Conservation (phyloP, 2,888 invertebrate genomes). For the Limnephilus lunatus region DNA sequence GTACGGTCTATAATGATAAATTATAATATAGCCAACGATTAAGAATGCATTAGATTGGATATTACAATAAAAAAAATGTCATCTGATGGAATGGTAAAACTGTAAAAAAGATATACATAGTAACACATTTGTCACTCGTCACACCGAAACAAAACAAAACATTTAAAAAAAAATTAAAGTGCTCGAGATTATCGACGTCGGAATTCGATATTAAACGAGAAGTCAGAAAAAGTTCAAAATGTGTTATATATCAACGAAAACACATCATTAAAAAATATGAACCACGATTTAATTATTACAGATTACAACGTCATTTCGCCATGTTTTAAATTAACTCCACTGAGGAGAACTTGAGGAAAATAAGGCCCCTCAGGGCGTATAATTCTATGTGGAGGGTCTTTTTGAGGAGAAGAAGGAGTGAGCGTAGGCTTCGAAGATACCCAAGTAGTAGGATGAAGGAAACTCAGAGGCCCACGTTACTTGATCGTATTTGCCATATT, state of each 20-base stretch:
- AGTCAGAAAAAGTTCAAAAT: background rate
- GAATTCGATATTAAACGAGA: background rate
- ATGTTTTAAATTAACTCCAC: background rate
- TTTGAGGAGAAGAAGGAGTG: too few species aligned
- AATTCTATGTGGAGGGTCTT: too few species aligned
- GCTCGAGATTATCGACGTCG: background rate
- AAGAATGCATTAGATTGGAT: background rate
- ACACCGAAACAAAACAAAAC: background rate
- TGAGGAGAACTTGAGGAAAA: too few species aligned
- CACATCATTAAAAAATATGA: background rate
- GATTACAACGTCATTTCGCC: background rate
- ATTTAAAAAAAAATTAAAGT: background rate
- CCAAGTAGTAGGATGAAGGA: too few species aligned
- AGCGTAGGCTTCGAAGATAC: too few species aligned
- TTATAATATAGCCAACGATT: background rate
- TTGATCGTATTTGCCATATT: background rate
- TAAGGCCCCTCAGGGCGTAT: too few species aligned
- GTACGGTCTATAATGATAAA: conserved; percentile 31
- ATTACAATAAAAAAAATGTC: background rate
- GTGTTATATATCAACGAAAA: background rate
- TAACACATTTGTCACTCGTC: background rate
- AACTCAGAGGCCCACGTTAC: background rate
- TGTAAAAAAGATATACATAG: background rate
- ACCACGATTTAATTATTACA: background rate
- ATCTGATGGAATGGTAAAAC: background rate